These are phyloP conservation scores for Drosophila mayaguana DNA, from an alignment of 2,888 invertebrate species.

Conservation along the genomic window DNA sequence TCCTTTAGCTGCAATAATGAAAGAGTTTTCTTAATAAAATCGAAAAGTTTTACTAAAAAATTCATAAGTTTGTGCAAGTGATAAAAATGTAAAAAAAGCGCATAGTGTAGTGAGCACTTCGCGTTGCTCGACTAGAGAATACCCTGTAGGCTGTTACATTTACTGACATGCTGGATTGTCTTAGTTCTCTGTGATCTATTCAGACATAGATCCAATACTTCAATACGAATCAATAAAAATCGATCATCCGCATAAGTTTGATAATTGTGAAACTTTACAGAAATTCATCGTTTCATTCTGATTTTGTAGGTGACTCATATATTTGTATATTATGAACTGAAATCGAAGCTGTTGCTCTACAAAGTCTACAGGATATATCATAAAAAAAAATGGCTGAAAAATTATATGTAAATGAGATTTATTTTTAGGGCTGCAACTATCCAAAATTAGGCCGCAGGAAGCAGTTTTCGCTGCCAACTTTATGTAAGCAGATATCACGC, in stretches of 20 bases:
- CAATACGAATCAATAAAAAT: background rate
- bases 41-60: conserved; percentile 17
- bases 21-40: conserved; percentile 5
- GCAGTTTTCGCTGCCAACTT: conserved; percentile 15
- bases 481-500: conserved; percentile 22
- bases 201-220: background rate
- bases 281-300: background rate
- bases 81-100: conserved; percentile 1
- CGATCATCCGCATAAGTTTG: background rate
- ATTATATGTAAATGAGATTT: conserved; percentile 43
- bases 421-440: conserved; percentile 23
- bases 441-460: conserved; percentile 40
- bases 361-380: background rate
- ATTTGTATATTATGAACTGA: background rate
- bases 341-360: too few species aligned
- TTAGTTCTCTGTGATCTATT: background rate
- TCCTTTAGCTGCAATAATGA: background rate
- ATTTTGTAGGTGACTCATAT: background rate
- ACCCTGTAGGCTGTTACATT: background rate
- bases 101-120: background rate
- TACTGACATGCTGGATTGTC: too few species aligned
- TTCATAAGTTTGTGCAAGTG: conserved; percentile 13
- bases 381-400: conserved; percentile 1
- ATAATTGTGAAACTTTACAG: background rate
- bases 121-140: background rate